Base-by-base conservation (phyloP, 2,113 vertebrate species). In the Pluvialis apricaria region DNA sequence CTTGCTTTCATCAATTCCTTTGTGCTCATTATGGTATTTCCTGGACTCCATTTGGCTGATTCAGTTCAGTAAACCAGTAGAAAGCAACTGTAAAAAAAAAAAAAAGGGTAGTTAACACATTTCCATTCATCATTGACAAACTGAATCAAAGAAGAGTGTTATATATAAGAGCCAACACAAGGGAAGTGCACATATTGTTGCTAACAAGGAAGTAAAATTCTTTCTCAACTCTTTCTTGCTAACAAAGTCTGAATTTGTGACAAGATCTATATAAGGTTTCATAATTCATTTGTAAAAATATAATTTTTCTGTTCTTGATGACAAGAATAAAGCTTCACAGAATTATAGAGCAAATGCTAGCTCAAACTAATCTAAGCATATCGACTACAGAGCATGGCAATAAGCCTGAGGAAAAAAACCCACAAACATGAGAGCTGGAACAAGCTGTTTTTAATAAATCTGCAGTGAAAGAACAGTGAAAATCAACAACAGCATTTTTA, bases 131-230 rank as follows among this genome's bases (percentile, higher is more conserved):
- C 58, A 58, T 4, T 69, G 44, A 61, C 34, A 61, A 84, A 90
- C 2, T 32, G 22, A 36, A 75, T 66, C 22, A 47, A 15, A 62
- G 20, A 55, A 55, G 28, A 25, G 2, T 25, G 38, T 82, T 66
- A 24, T 7, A 9, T 5, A 1, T 42, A 76, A 34, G 5, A 69
- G 13, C 15, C 52, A 80, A 20, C 5, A 38, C 2, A 77, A 83
- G 2, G 1, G 26, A 55, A 62, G 9, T 22, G 4, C 7, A 8
- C 2, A 13, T 31, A 13, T 24, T 80, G 3, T 49, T 58, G 5
- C 11, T 62, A 68, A 16, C 6, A 75, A 75, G 28, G 15, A 86
- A 44, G 15, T 34, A 42, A 64, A 68, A 52, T 38, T 42, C 2
- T 69, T 86, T 68, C 10, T 77, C 9, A 44, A 29, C 5, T 42